Evolutionary conservation across 2,888 invertebrate genomes (phyloP).

Genomic region (Malacosoma neustria): DNA sequence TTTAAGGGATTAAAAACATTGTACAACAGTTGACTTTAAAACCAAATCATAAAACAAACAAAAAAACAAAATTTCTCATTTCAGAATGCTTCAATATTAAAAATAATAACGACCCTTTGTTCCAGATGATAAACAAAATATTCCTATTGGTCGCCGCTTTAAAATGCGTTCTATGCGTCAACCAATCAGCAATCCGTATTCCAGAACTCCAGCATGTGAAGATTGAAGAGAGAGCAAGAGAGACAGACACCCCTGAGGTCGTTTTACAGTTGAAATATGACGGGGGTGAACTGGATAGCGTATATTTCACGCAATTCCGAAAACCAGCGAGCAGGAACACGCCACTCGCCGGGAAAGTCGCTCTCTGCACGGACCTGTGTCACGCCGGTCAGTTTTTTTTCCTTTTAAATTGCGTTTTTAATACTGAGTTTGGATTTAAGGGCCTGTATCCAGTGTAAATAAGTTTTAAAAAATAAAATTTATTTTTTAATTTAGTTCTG

Average conservation of each 20-base stretch:
- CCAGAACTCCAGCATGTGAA: conserved; percentile 32
- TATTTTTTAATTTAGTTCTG: too few relatives aligned
- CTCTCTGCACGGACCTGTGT: conserved; percentile 62
- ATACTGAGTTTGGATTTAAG: too few relatives aligned
- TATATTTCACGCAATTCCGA: conserved; percentile 63
- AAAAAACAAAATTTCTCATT: too few relatives aligned
- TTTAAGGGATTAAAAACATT: too few relatives aligned
- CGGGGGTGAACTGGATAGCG: conserved; percentile 59
- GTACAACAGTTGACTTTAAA: too few relatives aligned
- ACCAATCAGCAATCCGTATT: conserved; percentile 34
- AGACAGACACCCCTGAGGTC: conserved; percentile 48
- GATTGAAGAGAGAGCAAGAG: conserved; percentile 30
- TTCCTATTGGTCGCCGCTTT: conserved; percentile 1
- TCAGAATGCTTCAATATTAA: neutral
- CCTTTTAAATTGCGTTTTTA: too few relatives aligned
- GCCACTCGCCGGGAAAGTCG: conserved; percentile 44
- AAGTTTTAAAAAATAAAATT: too few relatives aligned
- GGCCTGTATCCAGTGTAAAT: too few relatives aligned
- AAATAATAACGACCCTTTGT: conserved; percentile 3
- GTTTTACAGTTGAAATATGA: conserved; percentile 63
- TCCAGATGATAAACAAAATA: conserved; percentile 5
- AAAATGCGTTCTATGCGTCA: conserved; percentile 8
- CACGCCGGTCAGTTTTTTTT: conserved; percentile 52
- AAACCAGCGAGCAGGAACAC: conserved; percentile 35
- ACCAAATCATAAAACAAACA: too few relatives aligned